Base-by-base conservation (phyloP, 2,113 vertebrate genomes). In the Cynoglossus semilaevis region DNA sequence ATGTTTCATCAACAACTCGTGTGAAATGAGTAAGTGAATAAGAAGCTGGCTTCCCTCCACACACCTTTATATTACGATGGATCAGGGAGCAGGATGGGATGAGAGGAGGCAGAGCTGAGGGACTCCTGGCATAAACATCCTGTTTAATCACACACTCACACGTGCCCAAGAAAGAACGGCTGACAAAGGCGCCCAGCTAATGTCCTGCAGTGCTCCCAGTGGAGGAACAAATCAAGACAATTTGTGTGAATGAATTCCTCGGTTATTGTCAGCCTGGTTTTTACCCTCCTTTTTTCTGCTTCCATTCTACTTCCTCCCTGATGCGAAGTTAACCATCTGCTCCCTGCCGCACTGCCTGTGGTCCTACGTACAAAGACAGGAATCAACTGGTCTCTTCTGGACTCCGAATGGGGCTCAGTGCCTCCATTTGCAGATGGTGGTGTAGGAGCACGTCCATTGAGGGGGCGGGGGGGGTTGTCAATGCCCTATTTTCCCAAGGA, bases 281-380 rank as follows among this genome's bases (percentile, higher is more conserved):
- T 34, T 19, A 50, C 38, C 46, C 13, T 15, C 16, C 37, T 19
- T 18, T 19, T 8, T 46, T 44, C 12, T 37, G 22, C 44, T 22
- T 57, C 22, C 41, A 19, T 18, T 52, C 63, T 65, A 56, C 34
- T 49, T 51, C 59, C 35, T 62, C 45, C 58, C 51, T 22, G 22
- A n/a, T 66, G 57, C 64, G 80, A 81, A 80, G 70, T 73, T 83
- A 84, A 79, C 76, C 80, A 77, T 83, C 80, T 76, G 78, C 68
- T 85, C 62, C 58, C 55, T 55, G 79, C 79, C 74, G 82, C 71
- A 61, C 70, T 58, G 68, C 70, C 70, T 51, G n/a, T 52, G 69
- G 74, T 80, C 64, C 75, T 69, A 41, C 22, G 22, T 29, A 29
- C 84, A 70, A 69, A 74, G 73, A 85, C 69, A 67, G 72, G 83